Evolutionary conservation across 2,888 invertebrate species (phyloP).

Genomic region (Nymphalis polychloros): DNA sequence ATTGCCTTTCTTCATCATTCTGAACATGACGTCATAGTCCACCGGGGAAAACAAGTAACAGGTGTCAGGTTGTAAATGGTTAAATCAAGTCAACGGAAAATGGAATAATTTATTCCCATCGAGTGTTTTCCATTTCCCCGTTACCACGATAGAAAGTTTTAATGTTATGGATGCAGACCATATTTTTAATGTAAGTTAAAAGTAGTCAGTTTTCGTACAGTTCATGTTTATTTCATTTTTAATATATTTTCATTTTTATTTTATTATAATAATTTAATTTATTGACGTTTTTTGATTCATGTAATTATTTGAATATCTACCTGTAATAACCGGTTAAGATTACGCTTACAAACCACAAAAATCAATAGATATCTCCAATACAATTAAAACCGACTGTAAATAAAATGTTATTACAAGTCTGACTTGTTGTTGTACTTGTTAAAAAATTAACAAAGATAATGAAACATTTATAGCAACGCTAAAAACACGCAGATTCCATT

Average conservation of each 20-base stretch:
- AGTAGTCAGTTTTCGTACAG: no score
- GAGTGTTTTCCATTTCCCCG: neutral
- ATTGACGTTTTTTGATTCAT: neutral
- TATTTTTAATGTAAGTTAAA: neutral
- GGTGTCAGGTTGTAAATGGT: slow-evolving; percentile 58
- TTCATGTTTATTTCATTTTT: neutral
- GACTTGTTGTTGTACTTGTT: neutral
- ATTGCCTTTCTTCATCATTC: slow-evolving; percentile 55
- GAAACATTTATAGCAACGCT: neutral
- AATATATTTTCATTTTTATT: neutral
- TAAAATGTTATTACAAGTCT: neutral
- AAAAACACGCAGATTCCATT: slow-evolving; percentile 2
- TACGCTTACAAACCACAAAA: slow-evolving; percentile 7
- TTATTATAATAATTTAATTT: neutral
- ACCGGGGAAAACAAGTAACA: slow-evolving; percentile 69
- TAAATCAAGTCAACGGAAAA: slow-evolving; percentile 50
- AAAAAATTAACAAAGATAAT: slow-evolving; percentile 1
- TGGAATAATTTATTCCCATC: neutral
- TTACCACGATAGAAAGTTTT: slow-evolving; percentile 1
- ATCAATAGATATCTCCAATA: neutral
- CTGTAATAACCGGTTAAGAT: slow-evolving; percentile 7
- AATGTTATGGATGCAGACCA: neutral
- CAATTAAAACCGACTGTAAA: neutral
- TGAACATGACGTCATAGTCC: slow-evolving; percentile 64
- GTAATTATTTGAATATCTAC: neutral